Conservation (phyloP, 2,797 vertebrate species). For the Dryobates pubescens region DNA sequence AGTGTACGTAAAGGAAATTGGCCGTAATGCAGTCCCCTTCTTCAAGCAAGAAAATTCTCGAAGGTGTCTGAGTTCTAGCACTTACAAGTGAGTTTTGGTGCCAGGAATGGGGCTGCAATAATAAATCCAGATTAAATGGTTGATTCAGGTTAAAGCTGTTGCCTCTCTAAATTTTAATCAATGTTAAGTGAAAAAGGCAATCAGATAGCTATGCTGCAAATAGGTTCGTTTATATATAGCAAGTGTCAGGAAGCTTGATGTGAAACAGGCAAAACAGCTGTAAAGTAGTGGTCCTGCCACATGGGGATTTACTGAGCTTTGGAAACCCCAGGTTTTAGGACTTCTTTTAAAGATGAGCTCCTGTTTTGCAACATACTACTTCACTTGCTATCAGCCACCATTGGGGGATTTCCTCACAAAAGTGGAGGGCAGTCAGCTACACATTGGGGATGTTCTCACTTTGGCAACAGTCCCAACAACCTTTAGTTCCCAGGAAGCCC, state of each 20-base stretch:
- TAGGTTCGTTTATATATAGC: not conserved
- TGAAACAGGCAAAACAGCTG: not conserved
- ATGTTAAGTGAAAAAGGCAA: not conserved
- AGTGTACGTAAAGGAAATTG: accelerated
- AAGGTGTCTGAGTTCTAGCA: not conserved
- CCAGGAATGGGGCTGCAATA: not conserved
- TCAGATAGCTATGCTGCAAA: not conserved
- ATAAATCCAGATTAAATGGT: not conserved
- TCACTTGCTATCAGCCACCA: not conserved
- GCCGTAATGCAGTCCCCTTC: accelerated
- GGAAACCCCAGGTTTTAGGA: not conserved
- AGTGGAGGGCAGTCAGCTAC: not conserved
- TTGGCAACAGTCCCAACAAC: not conserved
- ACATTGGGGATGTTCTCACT: not conserved
- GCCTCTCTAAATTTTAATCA: not conserved
- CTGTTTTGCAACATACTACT: not conserved
- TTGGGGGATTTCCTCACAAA: not conserved
- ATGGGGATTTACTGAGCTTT: not conserved
- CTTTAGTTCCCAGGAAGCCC: not conserved
- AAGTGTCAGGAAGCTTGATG: not conserved
- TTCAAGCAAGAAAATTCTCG: not conserved
- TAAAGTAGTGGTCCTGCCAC: not conserved
- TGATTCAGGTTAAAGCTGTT: not conserved
- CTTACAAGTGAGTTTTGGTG: not conserved
- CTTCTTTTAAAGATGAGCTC: not conserved